A percentile compares a stretch with the other conserved stretches of the same genome.
Conservation (phyloP, 2,797 vertebrate genomes). For the Myotis daubentonii region DNA sequence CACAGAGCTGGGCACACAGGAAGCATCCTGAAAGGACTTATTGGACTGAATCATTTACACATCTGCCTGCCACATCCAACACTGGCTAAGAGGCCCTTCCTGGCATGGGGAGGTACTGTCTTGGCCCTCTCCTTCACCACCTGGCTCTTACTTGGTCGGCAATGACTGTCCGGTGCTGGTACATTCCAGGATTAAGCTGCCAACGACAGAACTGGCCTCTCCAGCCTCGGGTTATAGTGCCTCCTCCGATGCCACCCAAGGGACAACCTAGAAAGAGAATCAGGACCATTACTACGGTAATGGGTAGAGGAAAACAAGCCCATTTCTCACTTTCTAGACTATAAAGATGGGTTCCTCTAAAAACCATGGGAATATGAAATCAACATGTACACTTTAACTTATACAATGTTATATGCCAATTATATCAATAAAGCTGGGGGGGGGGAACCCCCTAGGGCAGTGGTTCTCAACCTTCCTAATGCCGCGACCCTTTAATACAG, state of each 20-base stretch:
- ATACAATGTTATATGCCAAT: not conserved
- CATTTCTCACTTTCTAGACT: slow-evolving; percentile 27
- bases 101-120: not conserved
- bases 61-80: not conserved
- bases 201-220: slow-evolving; percentile 97
- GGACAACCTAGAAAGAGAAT: slow-evolving; percentile 90
- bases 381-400: not conserved
- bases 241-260: slow-evolving; percentile 95
- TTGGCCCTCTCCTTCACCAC: not conserved
- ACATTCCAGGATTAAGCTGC: slow-evolving; percentile 97
- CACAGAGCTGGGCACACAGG: not conserved
- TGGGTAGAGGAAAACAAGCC: not conserved
- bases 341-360: not conserved
- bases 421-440: not conserved
- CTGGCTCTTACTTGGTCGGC: slow-evolving; percentile 92
- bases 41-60: not conserved
- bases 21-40: not conserved
- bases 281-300: not conserved
- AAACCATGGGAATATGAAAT: not conserved
- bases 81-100: not conserved
- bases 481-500: too few species aligned
- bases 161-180: slow-evolving; percentile 92
- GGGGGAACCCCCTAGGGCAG: too few species aligned
- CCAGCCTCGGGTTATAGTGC: slow-evolving; percentile 97
- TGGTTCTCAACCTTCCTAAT: too few species aligned